Evolutionary conservation across 2,888 invertebrate genomes (phyloP), one percentile per base, ranked within the genome.

Genomic region (Apodemia duryi): DNA sequence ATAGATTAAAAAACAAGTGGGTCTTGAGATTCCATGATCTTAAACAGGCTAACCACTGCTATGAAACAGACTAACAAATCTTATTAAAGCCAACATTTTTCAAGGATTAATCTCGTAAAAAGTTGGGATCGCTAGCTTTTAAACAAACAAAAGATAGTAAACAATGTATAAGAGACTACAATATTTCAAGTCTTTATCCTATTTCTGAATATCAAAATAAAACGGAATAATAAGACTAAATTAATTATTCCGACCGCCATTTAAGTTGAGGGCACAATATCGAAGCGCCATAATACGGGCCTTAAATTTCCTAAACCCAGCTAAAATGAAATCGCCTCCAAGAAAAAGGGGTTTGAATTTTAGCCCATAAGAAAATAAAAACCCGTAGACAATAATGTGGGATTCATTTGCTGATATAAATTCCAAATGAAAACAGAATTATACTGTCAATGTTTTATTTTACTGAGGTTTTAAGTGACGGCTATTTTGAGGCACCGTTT

Each of bases 301-400:
- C 86, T 86, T 88, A 88, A 90, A 91, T 85, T 88, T 84, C 71
- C 84, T 90, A 90, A 91, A 90, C 86, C 91, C 87, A 90, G 90
- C 90, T 90, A 90, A 89, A 91, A 91, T 91, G 88, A 85, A 88
- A 91, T 86, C 86, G 86, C 81, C 80, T 80, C 79, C 82, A 81
- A 87, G 88, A 90, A 91, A 91, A 90, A 88, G 90, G 91, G 89
- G 88, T 89, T 88, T 89, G 84, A 66, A 73, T 90, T 91, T 91
- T 89, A 91, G 86, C 90, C 91, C 86, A 87, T 91, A 87, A 83
- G 83, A 87, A 88, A 91, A 91, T 91, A 90, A 91, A 91, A 90
- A 86, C 83, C 75, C 81, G 80, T 82, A 85, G 89, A 91, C 91
- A 91, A 91, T 91, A 91, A 91, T 85, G 90, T 89, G 85, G 91